These are phyloP conservation scores for Zele albiditarsus DNA, from an alignment of 2,888 invertebrate genomes.

Conservation along the genomic window DNA sequence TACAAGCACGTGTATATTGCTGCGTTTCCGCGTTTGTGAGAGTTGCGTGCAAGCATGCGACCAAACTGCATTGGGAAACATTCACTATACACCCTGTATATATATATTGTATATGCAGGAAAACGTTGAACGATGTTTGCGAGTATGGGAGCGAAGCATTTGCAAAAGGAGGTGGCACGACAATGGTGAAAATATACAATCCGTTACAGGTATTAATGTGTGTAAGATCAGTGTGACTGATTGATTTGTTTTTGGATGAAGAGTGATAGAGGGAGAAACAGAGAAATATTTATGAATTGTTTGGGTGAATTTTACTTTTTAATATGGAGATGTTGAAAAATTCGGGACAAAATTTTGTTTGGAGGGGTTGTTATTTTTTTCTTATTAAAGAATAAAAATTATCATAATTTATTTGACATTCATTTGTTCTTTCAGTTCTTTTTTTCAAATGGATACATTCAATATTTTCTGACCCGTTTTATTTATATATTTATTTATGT, in stretches of 20 bases:
- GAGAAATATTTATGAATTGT: conserved; percentile 8
- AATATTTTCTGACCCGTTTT: too few species aligned
- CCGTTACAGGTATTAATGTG: conserved; percentile 66
- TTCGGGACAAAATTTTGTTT: neutral
- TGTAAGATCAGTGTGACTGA: conserved; percentile 68
- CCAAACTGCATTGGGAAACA: conserved; percentile 4
- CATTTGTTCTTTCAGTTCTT: neutral
- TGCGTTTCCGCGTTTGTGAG: conserved; percentile 9
- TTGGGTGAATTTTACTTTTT: too few species aligned
- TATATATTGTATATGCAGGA: neutral
- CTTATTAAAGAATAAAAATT: neutral
- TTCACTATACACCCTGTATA: neutral
- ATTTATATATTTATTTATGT: neutral
- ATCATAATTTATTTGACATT: neutral
- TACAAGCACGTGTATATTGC: conserved; percentile 14
- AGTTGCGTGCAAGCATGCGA: conserved; percentile 40
- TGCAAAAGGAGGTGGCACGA: conserved; percentile 3
- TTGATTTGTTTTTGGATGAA: conserved; percentile 61
- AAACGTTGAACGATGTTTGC: conserved; percentile 14
- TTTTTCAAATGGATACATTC: too few species aligned
- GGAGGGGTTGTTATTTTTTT: neutral
- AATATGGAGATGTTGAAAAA: neutral
- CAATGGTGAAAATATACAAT: conserved; percentile 57
- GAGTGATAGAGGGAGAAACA: neutral
- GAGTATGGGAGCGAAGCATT: conserved; percentile 43